A percentile compares a stretch with the other conserved stretches of the same genome.
phyloP scores from a whole-genome alignment of 1,140 invertebrate genomes.

The Zaprionus lachaisei region DNA sequence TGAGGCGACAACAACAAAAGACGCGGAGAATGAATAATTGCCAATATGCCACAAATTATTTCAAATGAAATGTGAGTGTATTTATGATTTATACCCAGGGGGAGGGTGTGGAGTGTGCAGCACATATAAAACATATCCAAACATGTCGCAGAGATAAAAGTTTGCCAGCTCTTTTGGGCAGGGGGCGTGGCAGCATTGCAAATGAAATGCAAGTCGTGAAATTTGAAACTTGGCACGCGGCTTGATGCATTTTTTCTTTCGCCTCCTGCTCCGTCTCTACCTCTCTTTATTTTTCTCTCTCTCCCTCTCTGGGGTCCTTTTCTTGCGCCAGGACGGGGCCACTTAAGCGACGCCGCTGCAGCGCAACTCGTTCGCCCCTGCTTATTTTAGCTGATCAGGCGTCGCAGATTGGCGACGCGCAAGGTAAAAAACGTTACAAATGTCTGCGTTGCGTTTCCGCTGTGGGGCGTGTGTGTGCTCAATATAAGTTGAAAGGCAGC shows the following conservation, averaged over 20 bases:
- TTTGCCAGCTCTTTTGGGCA: slow-evolving; percentile 54
- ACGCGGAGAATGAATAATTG: slow-evolving; percentile 68
- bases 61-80: slow-evolving; percentile 82
- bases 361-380: neutral
- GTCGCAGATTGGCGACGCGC: slow-evolving; percentile 67
- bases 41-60: slow-evolving; percentile 83
- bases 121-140: slow-evolving; percentile 51
- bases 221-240: slow-evolving; percentile 57
- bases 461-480: slow-evolving; percentile 53
- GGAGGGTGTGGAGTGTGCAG: neutral
- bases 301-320: slow-evolving; percentile 19
- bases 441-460: slow-evolving; percentile 78
- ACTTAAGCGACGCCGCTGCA: slow-evolving; percentile 60
- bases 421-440: slow-evolving; percentile 60
- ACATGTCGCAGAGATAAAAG: slow-evolving; percentile 65
- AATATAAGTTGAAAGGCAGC: slow-evolving; percentile 70
- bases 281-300: slow-evolving; percentile 10
- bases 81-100: slow-evolving; percentile 75
- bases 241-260: slow-evolving; percentile 46
- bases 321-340: slow-evolving; percentile 67
- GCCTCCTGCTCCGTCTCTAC: neutral
- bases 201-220: slow-evolving; percentile 72
- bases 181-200: slow-evolving; percentile 53
- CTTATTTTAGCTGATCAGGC: slow-evolving; percentile 56
- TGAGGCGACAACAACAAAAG: slow-evolving; percentile 25